Evolutionary conservation across 2,888 invertebrate species (phyloP).

Genomic region (Platycheirus rosarum): DNA sequence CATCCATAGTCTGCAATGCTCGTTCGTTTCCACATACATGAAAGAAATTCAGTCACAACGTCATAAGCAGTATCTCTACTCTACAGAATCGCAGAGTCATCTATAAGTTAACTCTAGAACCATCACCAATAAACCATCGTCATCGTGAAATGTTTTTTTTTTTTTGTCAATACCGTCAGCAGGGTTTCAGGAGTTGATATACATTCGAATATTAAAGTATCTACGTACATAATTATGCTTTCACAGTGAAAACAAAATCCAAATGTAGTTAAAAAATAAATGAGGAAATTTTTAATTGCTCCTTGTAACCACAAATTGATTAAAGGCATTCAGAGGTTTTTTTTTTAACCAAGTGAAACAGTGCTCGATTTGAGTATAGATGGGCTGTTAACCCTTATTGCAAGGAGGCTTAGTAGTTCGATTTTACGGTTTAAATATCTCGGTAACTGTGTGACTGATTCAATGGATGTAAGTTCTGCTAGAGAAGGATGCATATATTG

Average conservation of each 20-base stretch:
- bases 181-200: too few relatives aligned
- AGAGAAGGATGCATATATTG: too few relatives aligned
- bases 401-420: background rate
- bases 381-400: background rate
- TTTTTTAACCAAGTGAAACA: background rate
- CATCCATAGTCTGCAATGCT: constrained; percentile 38
- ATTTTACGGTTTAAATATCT: too few relatives aligned
- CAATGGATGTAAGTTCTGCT: too few relatives aligned
- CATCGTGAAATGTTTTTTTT: background rate
- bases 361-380: background rate
- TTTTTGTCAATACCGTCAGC: too few relatives aligned
- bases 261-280: background rate
- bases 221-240: too few relatives aligned
- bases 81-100: background rate
- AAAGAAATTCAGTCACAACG: constrained; percentile 37
- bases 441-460: too few relatives aligned
- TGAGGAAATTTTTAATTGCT: background rate
- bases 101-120: too few relatives aligned
- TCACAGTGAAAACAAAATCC: too few relatives aligned
- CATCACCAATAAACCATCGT: too few relatives aligned
- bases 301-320: background rate
- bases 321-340: background rate
- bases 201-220: too few relatives aligned
- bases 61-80: background rate
- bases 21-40: constrained; percentile 33